phyloP scores from a whole-genome alignment of 2,888 invertebrate genomes.

The Drosophila putrida region DNA sequence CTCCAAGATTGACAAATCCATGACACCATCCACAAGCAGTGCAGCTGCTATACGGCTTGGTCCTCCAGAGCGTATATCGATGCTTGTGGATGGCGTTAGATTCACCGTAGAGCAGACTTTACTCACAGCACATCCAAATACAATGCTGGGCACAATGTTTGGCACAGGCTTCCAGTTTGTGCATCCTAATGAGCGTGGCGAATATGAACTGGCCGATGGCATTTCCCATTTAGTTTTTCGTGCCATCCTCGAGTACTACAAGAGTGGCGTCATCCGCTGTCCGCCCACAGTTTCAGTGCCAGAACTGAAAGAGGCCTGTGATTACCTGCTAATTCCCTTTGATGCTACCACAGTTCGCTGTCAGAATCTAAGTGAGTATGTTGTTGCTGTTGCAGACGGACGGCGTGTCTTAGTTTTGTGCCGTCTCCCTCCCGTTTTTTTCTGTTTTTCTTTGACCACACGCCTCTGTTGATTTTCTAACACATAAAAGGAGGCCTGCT shows the following conservation, averaged over 20 bases:
- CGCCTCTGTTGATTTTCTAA: slow-evolving; percentile 57
- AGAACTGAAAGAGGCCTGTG: slow-evolving; percentile 98
- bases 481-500: slow-evolving; percentile 91
- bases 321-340: slow-evolving; percentile 98
- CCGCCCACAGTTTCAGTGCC: slow-evolving; percentile 98
- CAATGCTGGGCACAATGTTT: slow-evolving; percentile 99
- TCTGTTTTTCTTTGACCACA: slow-evolving; percentile 32
- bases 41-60: slow-evolving; percentile 52
- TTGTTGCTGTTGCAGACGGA: slow-evolving; percentile 37
- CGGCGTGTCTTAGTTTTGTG: slow-evolving; percentile 66
- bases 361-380: slow-evolving; percentile 94
- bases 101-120: slow-evolving; percentile 97
- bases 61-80: slow-evolving; percentile 90
- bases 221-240: slow-evolving; percentile 98
- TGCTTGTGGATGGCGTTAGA: slow-evolving; percentile 98
- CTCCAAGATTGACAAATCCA: slow-evolving; percentile 73
- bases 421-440: slow-evolving; percentile 48
- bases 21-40: slow-evolving; percentile 57
- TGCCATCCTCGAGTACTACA: slow-evolving; percentile 97
- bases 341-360: slow-evolving; percentile 98
- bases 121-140: slow-evolving; percentile 98
- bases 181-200: slow-evolving; percentile 97
- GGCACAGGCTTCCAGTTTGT: slow-evolving; percentile 96
- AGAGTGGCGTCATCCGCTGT: slow-evolving; percentile 95
- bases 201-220: slow-evolving; percentile 98